Base-by-base conservation (phyloP, 2,113 vertebrate genomes). In the Dipodomys stephensi region DNA sequence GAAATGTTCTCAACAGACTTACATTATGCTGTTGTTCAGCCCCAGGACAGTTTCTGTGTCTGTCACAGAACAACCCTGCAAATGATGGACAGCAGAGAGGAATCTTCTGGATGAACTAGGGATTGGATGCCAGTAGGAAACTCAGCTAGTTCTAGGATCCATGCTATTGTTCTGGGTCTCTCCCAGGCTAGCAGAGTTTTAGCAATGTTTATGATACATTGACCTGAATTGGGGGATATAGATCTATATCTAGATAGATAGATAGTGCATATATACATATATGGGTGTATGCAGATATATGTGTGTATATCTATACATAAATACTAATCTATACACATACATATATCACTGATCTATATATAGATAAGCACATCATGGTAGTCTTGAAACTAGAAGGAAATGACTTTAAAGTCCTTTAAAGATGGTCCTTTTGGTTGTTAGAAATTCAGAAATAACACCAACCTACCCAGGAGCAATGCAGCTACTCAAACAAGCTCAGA, bases 401-500 rank as follows among this genome's bases (percentile, higher is more conserved):
- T 84, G 30, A 23, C 35, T 84, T 49, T 91, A 90, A 46, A 15
- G 8, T 22, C 46, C 25, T 90, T 64, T 46, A 74, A 25, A 92
- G 62, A 27, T 39, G 10, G 67, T 83, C 46, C 44, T 83, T 72
- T 35, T 57, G 25, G 7, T 62, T 83, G 19, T 62, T 73, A 44
- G 74, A 77, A 83, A 91, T 53, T 65, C 72, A 80, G 69, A 16
- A 67, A 23, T 46, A 80, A 78, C 25, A 27, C 10, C 76, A 64
- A 6, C n/a, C 35, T 18, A 23, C 22, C 60, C 60, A 16, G 20
- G 35, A 79, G 3, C 57, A 83, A 84, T 83, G 30, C 35, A 65
- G 32, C 71, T 76, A 32, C 53, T 27, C 28, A 96, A 84, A 68
- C 62, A 68, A 90, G 49, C 73, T 87, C n/a, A 57, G 84, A 88